phyloP scores from a whole-genome alignment of 2,113 vertebrate genomes.

The Gavialis gangeticus region DNA sequence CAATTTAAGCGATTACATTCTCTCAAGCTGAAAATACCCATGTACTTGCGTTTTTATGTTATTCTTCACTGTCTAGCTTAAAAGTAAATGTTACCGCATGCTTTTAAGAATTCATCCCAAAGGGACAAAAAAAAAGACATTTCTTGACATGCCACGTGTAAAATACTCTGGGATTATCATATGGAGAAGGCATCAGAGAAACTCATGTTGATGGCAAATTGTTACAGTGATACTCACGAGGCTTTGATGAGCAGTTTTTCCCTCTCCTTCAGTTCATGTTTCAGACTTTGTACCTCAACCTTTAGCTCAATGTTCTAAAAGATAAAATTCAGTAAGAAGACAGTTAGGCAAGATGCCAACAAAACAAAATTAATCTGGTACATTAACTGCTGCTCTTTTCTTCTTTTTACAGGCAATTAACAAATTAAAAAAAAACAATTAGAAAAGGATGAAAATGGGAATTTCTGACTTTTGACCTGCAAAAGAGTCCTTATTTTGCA shows the following conservation, averaged over 20 bases:
- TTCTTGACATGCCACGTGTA: background rate
- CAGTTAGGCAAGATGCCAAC: background rate
- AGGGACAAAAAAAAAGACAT: background rate
- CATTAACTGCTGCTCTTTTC: background rate
- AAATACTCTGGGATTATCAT: background rate
- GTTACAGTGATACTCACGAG: conserved; percentile 85
- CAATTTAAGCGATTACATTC: background rate
- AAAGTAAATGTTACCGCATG: fast-evolving
- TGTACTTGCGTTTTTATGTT: background rate
- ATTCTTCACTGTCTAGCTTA: background rate
- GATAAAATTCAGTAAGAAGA: conserved; percentile 11
- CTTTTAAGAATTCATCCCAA: background rate
- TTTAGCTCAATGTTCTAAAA: conserved; percentile 97
- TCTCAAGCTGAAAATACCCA: background rate
- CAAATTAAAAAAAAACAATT: conserved; percentile 27
- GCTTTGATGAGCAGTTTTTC: conserved; percentile 94
- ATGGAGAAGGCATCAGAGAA: background rate
- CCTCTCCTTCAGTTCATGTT: conserved; percentile 91
- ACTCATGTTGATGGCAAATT: background rate
- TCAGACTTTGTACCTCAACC: conserved; percentile 96
- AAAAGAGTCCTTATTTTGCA: conserved; percentile 17
- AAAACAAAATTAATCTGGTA: background rate
- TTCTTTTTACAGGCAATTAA: background rate
- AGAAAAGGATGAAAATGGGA: background rate
- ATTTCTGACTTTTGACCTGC: conserved; percentile 33